Percentiles rank a stretch among this genome's conserved stretches.
phyloP scores from a whole-genome alignment of 2,888 invertebrate species.

The Eumacrocentrus americanus region DNA sequence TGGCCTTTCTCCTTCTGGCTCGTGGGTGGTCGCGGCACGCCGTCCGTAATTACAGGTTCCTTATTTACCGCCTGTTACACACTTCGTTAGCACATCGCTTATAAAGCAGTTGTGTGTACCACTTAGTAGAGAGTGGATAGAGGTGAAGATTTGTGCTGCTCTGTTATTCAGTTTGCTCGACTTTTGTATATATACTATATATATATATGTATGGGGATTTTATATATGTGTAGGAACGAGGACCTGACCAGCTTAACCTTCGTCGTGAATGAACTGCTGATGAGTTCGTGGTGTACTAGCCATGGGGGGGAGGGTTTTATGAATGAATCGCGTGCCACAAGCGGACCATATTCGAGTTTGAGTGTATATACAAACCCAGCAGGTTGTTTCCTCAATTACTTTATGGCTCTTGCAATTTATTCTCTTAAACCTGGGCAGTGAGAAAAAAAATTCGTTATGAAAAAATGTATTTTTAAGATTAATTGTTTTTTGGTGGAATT shows the following conservation, averaged over 20 bases:
- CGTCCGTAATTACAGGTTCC: constrained; percentile 60
- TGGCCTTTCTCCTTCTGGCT: constrained; percentile 14
- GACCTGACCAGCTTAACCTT: constrained; percentile 3
- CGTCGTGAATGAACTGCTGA: constrained; percentile 13
- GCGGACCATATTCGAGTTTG: neutral
- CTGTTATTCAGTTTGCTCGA: no score
- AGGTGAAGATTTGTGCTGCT: no score
- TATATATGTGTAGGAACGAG: no score
- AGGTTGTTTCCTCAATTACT: neutral
- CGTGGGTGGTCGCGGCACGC: constrained; percentile 54
- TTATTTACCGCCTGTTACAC: constrained; percentile 61
- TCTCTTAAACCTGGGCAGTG: no score
- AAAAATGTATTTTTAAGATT: no score
- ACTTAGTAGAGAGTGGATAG: constrained; percentile 40
- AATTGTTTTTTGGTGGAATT: no score
- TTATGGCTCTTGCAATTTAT: neutral
- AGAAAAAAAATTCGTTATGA: no score
- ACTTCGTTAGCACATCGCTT: constrained; percentile 60
- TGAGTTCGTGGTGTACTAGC: neutral
- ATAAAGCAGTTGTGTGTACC: constrained; percentile 49
- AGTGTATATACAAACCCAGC: constrained; percentile 32
- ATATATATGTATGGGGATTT: no score
- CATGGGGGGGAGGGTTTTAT: constrained; percentile 41
- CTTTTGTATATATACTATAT: no score
- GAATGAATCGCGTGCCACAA: constrained; percentile 54